Percentiles rank a stretch among this genome's conserved stretches.
These are phyloP conservation scores for Prunella himalayana DNA, from an alignment of 2,113 vertebrate species.

Conservation along the genomic window DNA sequence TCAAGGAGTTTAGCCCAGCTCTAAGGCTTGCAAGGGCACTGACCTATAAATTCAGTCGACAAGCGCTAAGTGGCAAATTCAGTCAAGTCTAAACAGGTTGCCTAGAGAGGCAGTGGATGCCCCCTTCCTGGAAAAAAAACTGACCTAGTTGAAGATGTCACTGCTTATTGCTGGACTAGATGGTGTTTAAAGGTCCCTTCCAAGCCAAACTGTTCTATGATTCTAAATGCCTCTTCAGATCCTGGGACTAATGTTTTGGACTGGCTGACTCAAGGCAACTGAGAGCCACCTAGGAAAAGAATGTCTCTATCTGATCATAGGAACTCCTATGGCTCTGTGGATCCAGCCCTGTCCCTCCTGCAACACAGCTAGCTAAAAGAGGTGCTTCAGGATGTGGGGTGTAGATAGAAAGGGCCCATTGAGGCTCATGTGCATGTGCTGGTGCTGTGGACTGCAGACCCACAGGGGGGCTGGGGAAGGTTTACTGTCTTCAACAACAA, in stretches of 20 bases:
- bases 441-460: not conserved
- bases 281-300: not conserved
- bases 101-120: not conserved
- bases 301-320: not conserved
- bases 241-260: not conserved
- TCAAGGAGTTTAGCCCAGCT: not conserved
- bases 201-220: not conserved
- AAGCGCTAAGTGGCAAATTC: not conserved
- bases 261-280: not conserved
- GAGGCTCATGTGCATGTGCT: not conserved
- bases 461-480: not conserved
- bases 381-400: not conserved
- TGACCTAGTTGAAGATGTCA: not conserved
- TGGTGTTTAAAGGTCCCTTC: not conserved
- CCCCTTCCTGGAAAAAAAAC: not conserved
- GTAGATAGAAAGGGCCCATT: not conserved
- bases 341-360: not conserved
- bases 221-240: not conserved
- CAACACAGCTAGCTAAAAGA: not conserved
- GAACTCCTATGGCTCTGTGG: not conserved
- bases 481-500: not conserved
- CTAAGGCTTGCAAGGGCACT: not conserved
- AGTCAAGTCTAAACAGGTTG: not conserved
- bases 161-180: not conserved
- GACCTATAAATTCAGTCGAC: not conserved